phyloP scores from a whole-genome alignment of 2,888 invertebrate species.

The Mimachlamys varia region DNA sequence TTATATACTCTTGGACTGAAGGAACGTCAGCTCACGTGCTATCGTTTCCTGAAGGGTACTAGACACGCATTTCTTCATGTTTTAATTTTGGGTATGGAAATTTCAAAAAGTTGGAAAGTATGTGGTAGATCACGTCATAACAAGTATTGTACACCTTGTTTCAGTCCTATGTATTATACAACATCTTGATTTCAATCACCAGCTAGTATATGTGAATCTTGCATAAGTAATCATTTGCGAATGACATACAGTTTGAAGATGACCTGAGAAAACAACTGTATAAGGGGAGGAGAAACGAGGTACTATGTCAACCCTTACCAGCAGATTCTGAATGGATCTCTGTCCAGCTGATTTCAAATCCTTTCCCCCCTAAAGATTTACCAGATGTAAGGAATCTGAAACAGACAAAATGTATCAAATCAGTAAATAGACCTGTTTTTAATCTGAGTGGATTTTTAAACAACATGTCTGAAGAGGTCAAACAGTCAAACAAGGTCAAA shows the following conservation, averaged over 20 bases:
- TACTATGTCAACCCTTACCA: neutral
- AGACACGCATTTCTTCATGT: too few species aligned
- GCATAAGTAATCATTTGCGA: too few species aligned
- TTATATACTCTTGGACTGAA: too few species aligned
- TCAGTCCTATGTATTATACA: too few species aligned
- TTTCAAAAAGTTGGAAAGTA: too few species aligned
- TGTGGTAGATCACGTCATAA: too few species aligned
- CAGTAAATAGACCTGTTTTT: neutral
- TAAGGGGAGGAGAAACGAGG: neutral
- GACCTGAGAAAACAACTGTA: neutral
- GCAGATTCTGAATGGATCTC: slow-evolving; percentile 85
- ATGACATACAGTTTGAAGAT: neutral
- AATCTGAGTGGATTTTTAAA: neutral
- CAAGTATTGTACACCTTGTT: too few species aligned
- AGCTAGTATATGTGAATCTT: too few species aligned
- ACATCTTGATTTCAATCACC: too few species aligned
- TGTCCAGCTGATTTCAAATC: slow-evolving; percentile 97
- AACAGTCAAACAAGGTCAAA: neutral
- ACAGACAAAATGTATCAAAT: slow-evolving; percentile 53
- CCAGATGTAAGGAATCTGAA: slow-evolving; percentile 96
- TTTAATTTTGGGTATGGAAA: too few species aligned
- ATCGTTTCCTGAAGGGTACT: too few species aligned
- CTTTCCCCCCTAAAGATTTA: slow-evolving; percentile 96
- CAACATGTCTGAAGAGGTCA: neutral
- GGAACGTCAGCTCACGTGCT: too few species aligned